Evolutionary conservation across 2,113 vertebrate species (phyloP).

Genomic region (Megaleporinus macrocephalus): DNA sequence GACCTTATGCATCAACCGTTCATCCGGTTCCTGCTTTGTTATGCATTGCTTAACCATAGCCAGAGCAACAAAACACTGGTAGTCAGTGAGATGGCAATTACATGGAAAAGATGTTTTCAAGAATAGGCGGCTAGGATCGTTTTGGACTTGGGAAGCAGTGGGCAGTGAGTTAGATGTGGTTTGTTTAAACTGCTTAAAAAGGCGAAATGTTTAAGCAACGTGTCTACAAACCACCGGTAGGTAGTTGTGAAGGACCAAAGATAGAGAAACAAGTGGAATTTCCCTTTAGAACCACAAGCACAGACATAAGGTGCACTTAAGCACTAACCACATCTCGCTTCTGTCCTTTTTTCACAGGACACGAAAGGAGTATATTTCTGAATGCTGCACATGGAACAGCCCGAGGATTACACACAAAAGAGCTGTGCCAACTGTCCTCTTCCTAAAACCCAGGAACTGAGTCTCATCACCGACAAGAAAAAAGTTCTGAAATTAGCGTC

Average conservation of each 20-base stretch:
- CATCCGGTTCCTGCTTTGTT: neutral
- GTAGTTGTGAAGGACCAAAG: conserved; percentile 10
- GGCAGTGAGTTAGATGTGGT: neutral
- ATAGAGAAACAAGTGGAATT: neutral
- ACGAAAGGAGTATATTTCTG: conserved; percentile 63
- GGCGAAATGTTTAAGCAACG: neutral
- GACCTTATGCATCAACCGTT: neutral
- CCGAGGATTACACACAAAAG: neutral
- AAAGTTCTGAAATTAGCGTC: no score
- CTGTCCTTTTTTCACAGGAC: conserved; percentile 63
- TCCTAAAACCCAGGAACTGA: neutral
- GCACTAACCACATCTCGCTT: neutral
- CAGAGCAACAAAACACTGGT: neutral
- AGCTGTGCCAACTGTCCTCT: no score
- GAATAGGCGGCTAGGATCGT: neutral
- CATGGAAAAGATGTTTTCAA: neutral
- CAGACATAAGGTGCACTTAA: neutral
- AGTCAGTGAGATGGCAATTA: neutral
- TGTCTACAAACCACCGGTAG: conserved; percentile 4
- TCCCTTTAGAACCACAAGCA: neutral
- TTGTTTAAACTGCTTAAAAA: conserved; percentile 1
- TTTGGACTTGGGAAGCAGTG: neutral
- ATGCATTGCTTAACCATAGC: neutral
- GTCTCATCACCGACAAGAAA: neutral
- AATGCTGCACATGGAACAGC: conserved; percentile 21